Evolutionary conservation across 2,797 vertebrate genomes (phyloP).

Genomic region (Tarsius wallacei): DNA sequence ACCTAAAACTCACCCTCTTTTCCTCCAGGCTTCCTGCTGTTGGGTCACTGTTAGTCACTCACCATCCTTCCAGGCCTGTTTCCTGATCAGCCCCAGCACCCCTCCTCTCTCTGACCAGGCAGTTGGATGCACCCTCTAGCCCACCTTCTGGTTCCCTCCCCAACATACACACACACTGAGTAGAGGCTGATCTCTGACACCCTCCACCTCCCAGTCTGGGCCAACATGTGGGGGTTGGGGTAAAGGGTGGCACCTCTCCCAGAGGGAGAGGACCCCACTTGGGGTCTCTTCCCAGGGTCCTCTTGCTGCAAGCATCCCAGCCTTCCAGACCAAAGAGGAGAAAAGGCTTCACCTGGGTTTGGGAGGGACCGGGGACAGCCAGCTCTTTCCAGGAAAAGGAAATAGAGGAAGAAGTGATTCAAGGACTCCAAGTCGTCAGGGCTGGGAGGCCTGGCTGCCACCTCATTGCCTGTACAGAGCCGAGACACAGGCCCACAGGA

Average conservation of each 20-base stretch:
- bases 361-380: not conserved
- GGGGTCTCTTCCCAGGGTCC: not conserved
- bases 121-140: no score
- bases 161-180: not conserved
- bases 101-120: not conserved
- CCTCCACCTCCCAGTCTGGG: no score
- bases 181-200: not conserved
- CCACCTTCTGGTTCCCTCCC: not conserved
- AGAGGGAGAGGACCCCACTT: not conserved
- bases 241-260: not conserved
- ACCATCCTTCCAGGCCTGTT: not conserved
- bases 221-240: not conserved
- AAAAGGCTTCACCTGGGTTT: not conserved
- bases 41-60: slow-evolving; percentile 13
- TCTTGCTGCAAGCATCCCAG: not conserved
- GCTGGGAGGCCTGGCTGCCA: no score
- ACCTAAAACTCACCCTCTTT: not conserved
- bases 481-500: not conserved
- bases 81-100: not conserved
- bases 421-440: not conserved
- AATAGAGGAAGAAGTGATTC: not conserved
- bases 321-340: not conserved
- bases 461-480: not conserved
- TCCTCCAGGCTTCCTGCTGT: not conserved
- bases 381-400: not conserved